Conservation (phyloP, 2,113 vertebrate genomes). For the Zosterops borbonicus region DNA sequence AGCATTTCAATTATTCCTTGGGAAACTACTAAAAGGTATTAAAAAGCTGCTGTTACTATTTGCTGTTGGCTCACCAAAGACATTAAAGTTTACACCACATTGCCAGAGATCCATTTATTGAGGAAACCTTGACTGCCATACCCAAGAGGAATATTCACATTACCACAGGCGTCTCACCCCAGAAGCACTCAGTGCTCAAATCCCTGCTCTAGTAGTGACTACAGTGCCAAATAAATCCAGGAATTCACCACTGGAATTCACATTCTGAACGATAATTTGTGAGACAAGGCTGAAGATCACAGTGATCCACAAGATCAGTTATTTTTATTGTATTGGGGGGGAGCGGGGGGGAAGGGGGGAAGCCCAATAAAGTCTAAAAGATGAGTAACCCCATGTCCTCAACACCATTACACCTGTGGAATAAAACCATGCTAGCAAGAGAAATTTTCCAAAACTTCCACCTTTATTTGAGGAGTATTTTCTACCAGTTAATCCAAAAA, state of each 20-base stretch:
- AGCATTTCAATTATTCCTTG: not conserved
- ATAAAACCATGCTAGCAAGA: not conserved
- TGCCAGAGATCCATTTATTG: not conserved
- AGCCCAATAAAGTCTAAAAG: not conserved
- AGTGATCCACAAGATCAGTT: not conserved
- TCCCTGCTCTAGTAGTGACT: not conserved
- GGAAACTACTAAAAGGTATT: not conserved
- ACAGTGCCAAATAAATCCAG: not conserved
- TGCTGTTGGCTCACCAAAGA: not conserved
- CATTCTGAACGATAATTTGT: not conserved
- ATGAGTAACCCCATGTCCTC: not conserved
- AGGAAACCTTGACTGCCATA: not conserved
- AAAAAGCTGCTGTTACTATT: not conserved
- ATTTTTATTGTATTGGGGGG: not conserved
- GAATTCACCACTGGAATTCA: not conserved
- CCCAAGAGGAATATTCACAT: not conserved
- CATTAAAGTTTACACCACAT: not conserved
- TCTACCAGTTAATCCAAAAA: not conserved
- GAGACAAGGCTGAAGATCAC: not conserved
- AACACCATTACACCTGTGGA: not conserved
- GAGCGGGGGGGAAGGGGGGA: no score
- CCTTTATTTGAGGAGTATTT: not conserved
- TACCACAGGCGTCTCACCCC: not conserved
- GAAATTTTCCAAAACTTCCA: not conserved
- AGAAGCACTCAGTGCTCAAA: not conserved